Percentiles rank a stretch among this genome's conserved stretches.
These are phyloP conservation scores for Pantherophis guttatus DNA, from an alignment of 2,113 vertebrate species.

Conservation along the genomic window DNA sequence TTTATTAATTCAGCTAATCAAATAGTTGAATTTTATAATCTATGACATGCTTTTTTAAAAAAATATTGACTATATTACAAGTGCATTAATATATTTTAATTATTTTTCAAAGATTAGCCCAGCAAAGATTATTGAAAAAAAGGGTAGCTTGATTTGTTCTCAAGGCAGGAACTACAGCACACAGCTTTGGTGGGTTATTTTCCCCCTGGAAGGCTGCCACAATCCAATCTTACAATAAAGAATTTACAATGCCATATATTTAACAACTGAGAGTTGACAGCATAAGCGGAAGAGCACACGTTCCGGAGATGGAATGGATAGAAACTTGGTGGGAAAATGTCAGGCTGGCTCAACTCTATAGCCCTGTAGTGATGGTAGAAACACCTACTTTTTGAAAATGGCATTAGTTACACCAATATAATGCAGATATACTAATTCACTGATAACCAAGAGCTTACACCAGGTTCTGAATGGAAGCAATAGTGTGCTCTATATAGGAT, in stretches of 20 bases:
- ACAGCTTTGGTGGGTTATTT: not conserved
- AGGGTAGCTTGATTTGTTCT: not conserved
- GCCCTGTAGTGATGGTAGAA: not conserved
- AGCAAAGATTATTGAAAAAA: conserved; percentile 12
- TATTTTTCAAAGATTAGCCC: not conserved
- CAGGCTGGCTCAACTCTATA: not conserved
- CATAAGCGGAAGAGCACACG: not conserved
- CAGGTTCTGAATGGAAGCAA: not conserved
- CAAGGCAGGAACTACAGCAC: not conserved
- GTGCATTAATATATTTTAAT: conserved; percentile 12
- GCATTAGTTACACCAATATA: not conserved
- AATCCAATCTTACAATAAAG: not conserved
- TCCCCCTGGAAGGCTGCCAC: not conserved
- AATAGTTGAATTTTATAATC: not conserved
- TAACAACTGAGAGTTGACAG: not conserved
- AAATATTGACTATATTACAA: not conserved
- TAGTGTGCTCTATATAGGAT: not conserved
- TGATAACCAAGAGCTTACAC: not conserved
- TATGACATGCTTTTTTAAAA: conserved; percentile 19
- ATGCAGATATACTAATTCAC: not conserved
- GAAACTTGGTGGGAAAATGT: not conserved
- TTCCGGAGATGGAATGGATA: not conserved
- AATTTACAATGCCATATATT: not conserved
- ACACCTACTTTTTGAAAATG: not conserved
- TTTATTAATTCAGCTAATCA: conserved; percentile 24